Evolutionary conservation across 1,140 invertebrate species (phyloP), one percentile per base, ranked within the genome.

Genomic region (Drosophila teissieri): DNA sequence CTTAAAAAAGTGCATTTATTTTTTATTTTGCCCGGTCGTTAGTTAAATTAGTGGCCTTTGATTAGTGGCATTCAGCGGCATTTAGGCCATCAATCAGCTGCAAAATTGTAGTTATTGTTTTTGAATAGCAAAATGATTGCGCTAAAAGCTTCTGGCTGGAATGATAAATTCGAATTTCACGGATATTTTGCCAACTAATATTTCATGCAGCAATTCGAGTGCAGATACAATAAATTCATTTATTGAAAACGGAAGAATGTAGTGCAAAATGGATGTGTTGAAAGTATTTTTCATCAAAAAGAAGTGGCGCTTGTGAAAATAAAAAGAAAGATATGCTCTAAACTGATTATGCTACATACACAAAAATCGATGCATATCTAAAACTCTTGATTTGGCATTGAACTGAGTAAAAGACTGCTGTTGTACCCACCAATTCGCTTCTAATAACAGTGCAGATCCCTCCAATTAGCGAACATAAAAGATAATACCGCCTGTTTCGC

Each of bases 391-490:
- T 6, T 24, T 22, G 14, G 3, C n/a, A 17, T 49, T 15, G 24
- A 12, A 5, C 27, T 22, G 6, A 14, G 7, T 14, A 3, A 17
- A 42, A n/a, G 36, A 46, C 27, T 39, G 6, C 37, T 36, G 12
- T n/a, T 34, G 15, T 31, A 12, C 58, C 11, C 19, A 8, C 53
- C 78, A 85, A 84, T 85, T 57, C 74, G 64, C 48, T 24, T 51
- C 75, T 82, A 86, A 86, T 86, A 88, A 76, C 54, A 62, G 64
- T 54, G 53, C 55, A 57, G 54, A 63, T 65, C 60, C 48, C 52
- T 53, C 19, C 62, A 86, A 82, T 86, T 86, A 88, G 72, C 72
- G 64, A 48, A 48, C 46, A 52, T 54, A 44, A 34, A 10, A 46
- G 40, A 60, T 72, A 73, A 45, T 46, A 22, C 15, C 48, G 37